Percentiles rank a stretch among this genome's conserved stretches.
Conservation (phyloP, 1,140 invertebrate species). For the Drosophila orosa region DNA sequence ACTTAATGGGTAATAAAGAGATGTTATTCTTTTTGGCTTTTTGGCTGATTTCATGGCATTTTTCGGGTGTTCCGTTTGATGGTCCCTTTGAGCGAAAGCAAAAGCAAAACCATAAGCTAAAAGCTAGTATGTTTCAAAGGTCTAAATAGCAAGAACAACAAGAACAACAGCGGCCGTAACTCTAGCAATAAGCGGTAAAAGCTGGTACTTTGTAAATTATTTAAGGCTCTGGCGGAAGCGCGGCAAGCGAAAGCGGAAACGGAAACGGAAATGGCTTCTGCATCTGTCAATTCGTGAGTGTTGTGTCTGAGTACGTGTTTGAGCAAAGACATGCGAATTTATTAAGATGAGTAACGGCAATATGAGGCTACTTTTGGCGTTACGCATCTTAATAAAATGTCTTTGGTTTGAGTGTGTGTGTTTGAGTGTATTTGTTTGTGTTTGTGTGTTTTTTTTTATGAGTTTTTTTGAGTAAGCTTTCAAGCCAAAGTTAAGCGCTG, state of each 20-base stretch:
- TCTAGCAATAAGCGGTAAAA: conserved; percentile 36
- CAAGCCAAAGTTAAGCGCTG: conserved; percentile 63
- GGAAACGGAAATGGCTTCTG: conserved; percentile 24
- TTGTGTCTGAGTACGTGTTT: conserved; percentile 15
- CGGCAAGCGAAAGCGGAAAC: conserved; percentile 31
- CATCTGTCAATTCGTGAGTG: conserved; percentile 22
- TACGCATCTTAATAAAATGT: too few species aligned
- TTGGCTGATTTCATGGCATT: conserved; percentile 13
- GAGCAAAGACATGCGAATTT: too few species aligned
- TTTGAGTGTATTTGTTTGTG: conserved; percentile 35
- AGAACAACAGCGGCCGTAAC: conserved; percentile 44
- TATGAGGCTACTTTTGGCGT: too few species aligned
- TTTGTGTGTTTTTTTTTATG: conserved; percentile 36
- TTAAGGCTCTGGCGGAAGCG: not conserved
- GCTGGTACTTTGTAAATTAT: not conserved
- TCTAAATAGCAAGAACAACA: conserved; percentile 52
- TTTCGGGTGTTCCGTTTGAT: conserved; percentile 19
- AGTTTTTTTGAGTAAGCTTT: conserved; percentile 51
- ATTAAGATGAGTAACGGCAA: too few species aligned
- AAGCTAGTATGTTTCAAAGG: conserved; percentile 26
- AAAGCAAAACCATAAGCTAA: conserved; percentile 37
- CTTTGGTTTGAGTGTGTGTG: conserved; percentile 16
- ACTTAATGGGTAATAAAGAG: not conserved
- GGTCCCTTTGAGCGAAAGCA: conserved; percentile 33
- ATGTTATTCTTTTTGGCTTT: not conserved